Evolutionary conservation across 1,140 invertebrate species (phyloP).

Genomic region (Drosophila oshimai): DNA sequence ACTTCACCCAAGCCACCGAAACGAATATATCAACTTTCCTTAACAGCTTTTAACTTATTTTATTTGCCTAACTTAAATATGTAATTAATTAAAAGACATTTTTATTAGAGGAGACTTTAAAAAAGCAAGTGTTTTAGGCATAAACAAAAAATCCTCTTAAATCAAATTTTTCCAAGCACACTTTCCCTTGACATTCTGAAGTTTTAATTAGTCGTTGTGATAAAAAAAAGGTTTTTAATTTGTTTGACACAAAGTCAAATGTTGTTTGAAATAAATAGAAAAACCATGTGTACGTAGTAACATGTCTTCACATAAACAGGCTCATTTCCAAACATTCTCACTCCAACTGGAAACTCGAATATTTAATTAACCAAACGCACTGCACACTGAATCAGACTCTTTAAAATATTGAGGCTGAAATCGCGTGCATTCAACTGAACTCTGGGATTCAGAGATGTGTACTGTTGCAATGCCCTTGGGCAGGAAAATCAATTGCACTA

Average conservation of each 20-base stretch:
- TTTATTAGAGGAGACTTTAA: too few relatives aligned
- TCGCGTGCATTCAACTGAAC: neutral
- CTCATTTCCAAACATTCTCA: too few relatives aligned
- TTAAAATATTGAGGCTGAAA: neutral
- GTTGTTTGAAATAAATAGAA: too few relatives aligned
- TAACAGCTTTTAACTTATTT: neutral
- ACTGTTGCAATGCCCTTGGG: conserved; percentile 66
- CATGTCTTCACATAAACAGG: too few relatives aligned
- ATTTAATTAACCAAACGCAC: neutral
- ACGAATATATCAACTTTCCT: neutral
- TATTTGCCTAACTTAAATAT: neutral
- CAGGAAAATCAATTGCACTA: conserved; percentile 73
- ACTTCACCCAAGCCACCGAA: neutral
- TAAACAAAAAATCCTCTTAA: too few relatives aligned
- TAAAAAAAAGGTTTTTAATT: too few relatives aligned
- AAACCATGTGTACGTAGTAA: too few relatives aligned
- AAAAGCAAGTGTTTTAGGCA: too few relatives aligned
- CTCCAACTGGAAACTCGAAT: neutral
- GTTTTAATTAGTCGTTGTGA: too few relatives aligned
- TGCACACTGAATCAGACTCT: neutral
- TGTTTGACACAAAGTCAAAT: too few relatives aligned
- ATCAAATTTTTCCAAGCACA: too few relatives aligned
- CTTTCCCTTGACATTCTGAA: too few relatives aligned
- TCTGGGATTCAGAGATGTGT: neutral
- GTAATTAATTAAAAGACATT: neutral